A percentile compares a stretch with the other conserved stretches of the same genome.
Conservation (phyloP, 2,888 invertebrate genomes). For the Tiliacea aurago region DNA sequence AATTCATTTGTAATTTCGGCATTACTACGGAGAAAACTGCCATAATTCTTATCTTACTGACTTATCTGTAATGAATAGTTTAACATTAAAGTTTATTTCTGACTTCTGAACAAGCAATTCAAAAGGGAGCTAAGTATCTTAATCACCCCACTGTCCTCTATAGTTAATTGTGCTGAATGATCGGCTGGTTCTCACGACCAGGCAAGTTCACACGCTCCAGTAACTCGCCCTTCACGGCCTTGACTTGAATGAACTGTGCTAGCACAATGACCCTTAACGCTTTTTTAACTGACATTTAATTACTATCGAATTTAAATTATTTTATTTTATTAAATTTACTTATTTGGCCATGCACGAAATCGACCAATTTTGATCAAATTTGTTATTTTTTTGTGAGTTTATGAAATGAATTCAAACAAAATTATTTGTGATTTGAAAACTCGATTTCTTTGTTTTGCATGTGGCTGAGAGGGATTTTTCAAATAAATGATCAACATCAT, state of each 20-base stretch:
- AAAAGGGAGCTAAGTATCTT: slow-evolving; percentile 19
- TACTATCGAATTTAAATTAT: neutral
- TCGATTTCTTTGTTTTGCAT: no score
- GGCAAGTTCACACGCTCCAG: slow-evolving; percentile 55
- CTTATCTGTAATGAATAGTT: slow-evolving; percentile 16
- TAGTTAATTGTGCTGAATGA: slow-evolving; percentile 42
- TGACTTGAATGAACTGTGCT: slow-evolving; percentile 31
- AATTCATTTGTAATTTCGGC: neutral
- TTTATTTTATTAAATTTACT: neutral
- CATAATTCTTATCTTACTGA: neutral
- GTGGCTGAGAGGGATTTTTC: no score
- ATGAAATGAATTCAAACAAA: no score
- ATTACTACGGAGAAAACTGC: neutral
- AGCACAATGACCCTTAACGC: slow-evolving; percentile 33
- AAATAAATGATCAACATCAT: no score
- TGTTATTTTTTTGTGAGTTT: no score
- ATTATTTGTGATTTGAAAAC: no score
- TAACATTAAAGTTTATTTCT: slow-evolving; percentile 20
- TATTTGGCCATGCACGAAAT: no score
- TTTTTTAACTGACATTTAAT: slow-evolving; percentile 4
- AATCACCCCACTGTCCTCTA: slow-evolving; percentile 15
- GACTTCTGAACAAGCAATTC: slow-evolving; percentile 19
- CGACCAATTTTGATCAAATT: no score
- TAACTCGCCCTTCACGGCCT: slow-evolving; percentile 42
- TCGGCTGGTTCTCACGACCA: slow-evolving; percentile 32